phyloP scores from a whole-genome alignment of 2,797 vertebrate species.

The Thalassophryne amazonica region DNA sequence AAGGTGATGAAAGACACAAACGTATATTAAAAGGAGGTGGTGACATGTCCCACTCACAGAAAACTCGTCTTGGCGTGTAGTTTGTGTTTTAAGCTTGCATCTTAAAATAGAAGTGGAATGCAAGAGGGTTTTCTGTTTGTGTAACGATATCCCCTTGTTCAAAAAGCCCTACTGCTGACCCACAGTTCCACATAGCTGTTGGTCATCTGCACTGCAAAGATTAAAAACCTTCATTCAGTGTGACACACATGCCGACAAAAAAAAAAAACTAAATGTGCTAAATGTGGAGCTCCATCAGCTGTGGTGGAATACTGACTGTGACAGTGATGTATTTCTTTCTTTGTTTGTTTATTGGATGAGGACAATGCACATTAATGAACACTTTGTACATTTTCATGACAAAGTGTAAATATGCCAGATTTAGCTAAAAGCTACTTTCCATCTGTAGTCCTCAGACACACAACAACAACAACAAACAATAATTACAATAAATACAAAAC shows the following conservation, averaged over 20 bases:
- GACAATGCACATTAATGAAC: too few relatives aligned
- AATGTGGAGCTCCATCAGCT: background rate
- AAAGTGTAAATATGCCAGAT: too few relatives aligned
- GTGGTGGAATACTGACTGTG: constrained; percentile 23
- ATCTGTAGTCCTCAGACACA: too few relatives aligned
- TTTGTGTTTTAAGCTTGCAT: constrained; percentile 38
- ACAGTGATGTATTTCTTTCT: too few relatives aligned
- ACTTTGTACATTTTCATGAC: too few relatives aligned
- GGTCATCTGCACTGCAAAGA: constrained; percentile 38
- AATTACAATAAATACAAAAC: too few relatives aligned
- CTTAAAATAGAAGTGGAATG: constrained; percentile 55
- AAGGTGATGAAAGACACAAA: constrained; percentile 26
- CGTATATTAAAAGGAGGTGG: constrained; percentile 21
- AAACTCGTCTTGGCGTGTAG: constrained; percentile 15
- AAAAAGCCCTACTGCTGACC: constrained; percentile 37
- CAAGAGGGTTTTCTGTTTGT: constrained; percentile 45
- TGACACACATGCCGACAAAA: background rate
- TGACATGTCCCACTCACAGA: constrained; percentile 25
- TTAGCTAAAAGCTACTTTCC: too few relatives aligned
- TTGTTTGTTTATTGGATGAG: too few relatives aligned
- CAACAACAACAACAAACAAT: too few relatives aligned
- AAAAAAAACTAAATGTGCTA: constrained; percentile 25
- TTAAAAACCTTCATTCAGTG: constrained; percentile 16
- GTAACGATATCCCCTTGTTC: constrained; percentile 50
- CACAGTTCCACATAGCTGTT: constrained; percentile 46